Conservation (phyloP, 92 coral and sea anemone species). For the Parazoanthus atlanticus region DNA sequence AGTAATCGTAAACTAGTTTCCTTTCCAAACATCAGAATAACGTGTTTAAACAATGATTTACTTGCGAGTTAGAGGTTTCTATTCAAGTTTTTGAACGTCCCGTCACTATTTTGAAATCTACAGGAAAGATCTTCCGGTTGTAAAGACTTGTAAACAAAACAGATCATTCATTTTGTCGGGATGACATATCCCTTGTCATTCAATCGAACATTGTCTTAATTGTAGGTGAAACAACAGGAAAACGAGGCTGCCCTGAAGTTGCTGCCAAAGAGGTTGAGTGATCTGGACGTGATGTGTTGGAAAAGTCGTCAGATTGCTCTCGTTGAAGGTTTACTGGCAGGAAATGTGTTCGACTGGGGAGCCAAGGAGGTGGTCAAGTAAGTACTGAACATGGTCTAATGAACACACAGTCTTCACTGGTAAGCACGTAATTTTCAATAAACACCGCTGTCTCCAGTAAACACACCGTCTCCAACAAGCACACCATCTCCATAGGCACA, state of each 20-base stretch:
- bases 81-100: too few relatives aligned
- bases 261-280: conserved; percentile 71
- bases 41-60: too few relatives aligned
- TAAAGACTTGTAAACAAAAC: too few relatives aligned
- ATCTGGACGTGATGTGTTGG: conserved; percentile 68
- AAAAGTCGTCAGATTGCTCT: conserved; percentile 76
- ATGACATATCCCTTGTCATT: background rate
- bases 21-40: too few relatives aligned
- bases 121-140: too few relatives aligned
- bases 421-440: background rate
- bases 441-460: too few relatives aligned
- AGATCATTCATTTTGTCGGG: background rate
- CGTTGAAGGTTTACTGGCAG: conserved; percentile 87
- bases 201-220: background rate
- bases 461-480: too few relatives aligned
- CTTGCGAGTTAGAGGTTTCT: too few relatives aligned
- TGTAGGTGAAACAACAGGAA: conserved; percentile 90
- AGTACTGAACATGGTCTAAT: background rate
- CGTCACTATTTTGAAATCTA: too few relatives aligned
- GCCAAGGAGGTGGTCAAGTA: conserved; percentile 95
- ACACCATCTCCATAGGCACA: too few relatives aligned
- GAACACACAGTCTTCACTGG: background rate
- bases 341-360: conserved; percentile 99
- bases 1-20: too few relatives aligned
- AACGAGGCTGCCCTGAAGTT: conserved; percentile 87